Conservation (phyloP, 2,888 invertebrate genomes). For the Scaptomyza caliginosa region DNA sequence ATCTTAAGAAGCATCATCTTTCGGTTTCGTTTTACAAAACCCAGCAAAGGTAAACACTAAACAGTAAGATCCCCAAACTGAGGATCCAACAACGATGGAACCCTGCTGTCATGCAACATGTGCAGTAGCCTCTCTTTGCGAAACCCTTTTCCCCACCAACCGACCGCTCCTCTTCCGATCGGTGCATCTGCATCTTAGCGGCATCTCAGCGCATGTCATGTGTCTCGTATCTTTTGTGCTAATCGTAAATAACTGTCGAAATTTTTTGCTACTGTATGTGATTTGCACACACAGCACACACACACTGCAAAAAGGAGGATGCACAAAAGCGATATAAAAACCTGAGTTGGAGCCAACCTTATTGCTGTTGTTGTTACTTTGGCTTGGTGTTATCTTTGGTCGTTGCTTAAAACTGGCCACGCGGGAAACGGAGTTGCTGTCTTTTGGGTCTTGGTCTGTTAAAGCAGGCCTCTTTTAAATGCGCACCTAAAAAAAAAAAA, state of each 20-base stretch:
- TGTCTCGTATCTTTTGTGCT: slow-evolving; percentile 79
- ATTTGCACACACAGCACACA: slow-evolving; percentile 65
- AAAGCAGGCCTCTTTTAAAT: slow-evolving; percentile 70
- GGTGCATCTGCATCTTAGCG: slow-evolving; percentile 52
- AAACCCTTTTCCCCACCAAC: no score
- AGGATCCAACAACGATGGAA: background rate
- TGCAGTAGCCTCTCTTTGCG: slow-evolving; percentile 54
- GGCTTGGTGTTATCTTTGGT: slow-evolving; percentile 42
- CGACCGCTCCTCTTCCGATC: background rate
- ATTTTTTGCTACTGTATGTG: slow-evolving; percentile 80
- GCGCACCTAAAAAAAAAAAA: slow-evolving; percentile 67
- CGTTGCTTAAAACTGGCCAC: slow-evolving; percentile 29
- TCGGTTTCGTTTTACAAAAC: no score
- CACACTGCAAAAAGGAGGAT: slow-evolving; percentile 33
- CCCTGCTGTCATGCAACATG: slow-evolving; percentile 38
- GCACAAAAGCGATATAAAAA: slow-evolving; percentile 40
- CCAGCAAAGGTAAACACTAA: slow-evolving; percentile 44
- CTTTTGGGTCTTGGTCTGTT: slow-evolving; percentile 36
- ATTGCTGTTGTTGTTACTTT: slow-evolving; percentile 20
- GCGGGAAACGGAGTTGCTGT: background rate
- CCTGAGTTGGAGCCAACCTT: slow-evolving; percentile 39
- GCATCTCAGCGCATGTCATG: slow-evolving; percentile 77
- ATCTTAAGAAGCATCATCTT: no score
- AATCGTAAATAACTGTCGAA: slow-evolving; percentile 80
- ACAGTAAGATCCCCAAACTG: slow-evolving; percentile 18